These are phyloP conservation scores for Neodontobutis hainanensis DNA, from an alignment of 2,113 vertebrate genomes.

Conservation along the genomic window DNA sequence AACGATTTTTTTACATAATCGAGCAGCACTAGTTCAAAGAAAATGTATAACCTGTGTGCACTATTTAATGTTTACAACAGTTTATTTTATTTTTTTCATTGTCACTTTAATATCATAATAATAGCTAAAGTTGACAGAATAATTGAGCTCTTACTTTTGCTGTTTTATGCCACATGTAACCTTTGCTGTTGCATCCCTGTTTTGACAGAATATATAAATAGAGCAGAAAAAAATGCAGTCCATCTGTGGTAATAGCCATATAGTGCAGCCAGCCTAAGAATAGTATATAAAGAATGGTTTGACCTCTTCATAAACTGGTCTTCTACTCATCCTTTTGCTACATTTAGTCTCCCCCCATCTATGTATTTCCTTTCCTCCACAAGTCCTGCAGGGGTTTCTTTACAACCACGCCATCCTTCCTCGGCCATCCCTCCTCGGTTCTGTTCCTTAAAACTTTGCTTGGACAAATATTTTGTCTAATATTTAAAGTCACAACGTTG, in stretches of 20 bases:
- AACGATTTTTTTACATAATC: too few relatives aligned
- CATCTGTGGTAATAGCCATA: constrained; percentile 27
- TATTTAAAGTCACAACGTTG: too few relatives aligned
- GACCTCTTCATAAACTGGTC: constrained; percentile 53
- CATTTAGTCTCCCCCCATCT: constrained; percentile 46
- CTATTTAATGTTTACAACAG: too few relatives aligned
- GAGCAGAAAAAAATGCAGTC: constrained; percentile 13
- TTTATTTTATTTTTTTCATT: too few relatives aligned
- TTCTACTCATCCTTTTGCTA: constrained; percentile 20
- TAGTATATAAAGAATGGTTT: constrained; percentile 44
- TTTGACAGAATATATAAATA: constrained; percentile 3
- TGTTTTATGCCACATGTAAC: too few relatives aligned
- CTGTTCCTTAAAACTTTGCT: constrained; percentile 5
- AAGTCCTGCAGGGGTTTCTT: constrained; percentile 65
- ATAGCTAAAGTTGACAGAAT: too few relatives aligned
- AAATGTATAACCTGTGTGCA: too few relatives aligned
- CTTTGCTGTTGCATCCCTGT: too few relatives aligned
- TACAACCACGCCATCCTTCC: constrained; percentile 45
- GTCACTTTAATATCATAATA: too few relatives aligned
- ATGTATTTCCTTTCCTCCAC: constrained; percentile 37
- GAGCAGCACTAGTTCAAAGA: too few relatives aligned
- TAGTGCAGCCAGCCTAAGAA: constrained; percentile 32
- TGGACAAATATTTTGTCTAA: too few relatives aligned
- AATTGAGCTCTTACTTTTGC: too few relatives aligned
- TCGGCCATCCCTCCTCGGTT: constrained; percentile 41